These are phyloP conservation scores for Lasioglossum albipes DNA, from an alignment of 1,140 invertebrate species.

Conservation along the genomic window DNA sequence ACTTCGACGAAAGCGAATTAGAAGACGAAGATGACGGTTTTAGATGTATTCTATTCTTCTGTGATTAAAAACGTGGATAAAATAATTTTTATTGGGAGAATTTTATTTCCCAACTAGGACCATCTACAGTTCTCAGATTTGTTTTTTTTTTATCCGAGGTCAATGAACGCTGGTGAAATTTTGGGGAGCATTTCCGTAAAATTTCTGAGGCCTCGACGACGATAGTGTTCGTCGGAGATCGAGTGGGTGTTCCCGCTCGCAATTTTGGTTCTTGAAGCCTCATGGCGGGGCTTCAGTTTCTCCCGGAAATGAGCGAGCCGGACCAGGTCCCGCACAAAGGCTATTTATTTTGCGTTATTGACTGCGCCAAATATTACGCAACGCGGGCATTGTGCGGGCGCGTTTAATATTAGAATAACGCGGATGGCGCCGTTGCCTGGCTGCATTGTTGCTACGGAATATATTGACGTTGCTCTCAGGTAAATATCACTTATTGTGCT, in stretches of 20 bases:
- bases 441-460: constrained; percentile 45
- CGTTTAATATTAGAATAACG: constrained; percentile 49
- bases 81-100: too few species aligned
- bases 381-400: constrained; percentile 41
- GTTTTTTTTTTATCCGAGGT: too few species aligned
- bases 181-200: too few species aligned
- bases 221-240: too few species aligned
- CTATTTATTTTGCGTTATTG: constrained; percentile 58
- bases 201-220: too few species aligned
- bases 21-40: too few species aligned
- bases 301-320: background rate
- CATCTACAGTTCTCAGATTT: too few species aligned
- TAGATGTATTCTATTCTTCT: too few species aligned
- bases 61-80: too few species aligned
- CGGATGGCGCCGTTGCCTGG: constrained; percentile 40
- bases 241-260: background rate
- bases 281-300: background rate
- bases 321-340: constrained; percentile 32
- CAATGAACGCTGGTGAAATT: too few species aligned
- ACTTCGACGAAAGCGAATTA: too few species aligned
- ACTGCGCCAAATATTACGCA: constrained; percentile 53
- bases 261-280: background rate
- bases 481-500: constrained; percentile 42
- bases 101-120: too few species aligned
- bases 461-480: constrained; percentile 34